These are phyloP conservation scores for Larimichthys crocea DNA, from an alignment of 2,113 vertebrate genomes.

Conservation along the genomic window DNA sequence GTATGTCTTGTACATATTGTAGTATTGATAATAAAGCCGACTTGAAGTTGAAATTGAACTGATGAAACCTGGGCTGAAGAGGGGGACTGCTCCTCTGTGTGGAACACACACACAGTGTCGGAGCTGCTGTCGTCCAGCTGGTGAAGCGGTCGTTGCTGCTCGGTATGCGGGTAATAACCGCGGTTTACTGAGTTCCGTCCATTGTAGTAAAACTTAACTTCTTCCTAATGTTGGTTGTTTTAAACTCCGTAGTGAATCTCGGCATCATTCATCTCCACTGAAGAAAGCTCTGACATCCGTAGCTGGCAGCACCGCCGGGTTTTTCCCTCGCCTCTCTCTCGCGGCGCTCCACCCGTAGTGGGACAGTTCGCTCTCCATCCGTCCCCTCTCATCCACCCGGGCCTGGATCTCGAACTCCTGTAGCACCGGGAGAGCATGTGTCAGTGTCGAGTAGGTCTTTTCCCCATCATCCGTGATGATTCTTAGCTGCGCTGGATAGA, in stretches of 20 bases:
- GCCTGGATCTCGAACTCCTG: neutral
- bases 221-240: too few relatives aligned
- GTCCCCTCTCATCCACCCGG: neutral
- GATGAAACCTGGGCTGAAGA: neutral
- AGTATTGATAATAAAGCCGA: too few relatives aligned
- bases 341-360: neutral
- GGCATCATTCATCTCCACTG: neutral
- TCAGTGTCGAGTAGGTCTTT: conserved; percentile 17
- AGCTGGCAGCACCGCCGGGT: neutral
- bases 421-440: neutral
- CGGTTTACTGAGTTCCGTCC: too few relatives aligned
- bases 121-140: neutral
- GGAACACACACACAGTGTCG: neutral
- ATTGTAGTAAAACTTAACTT: too few relatives aligned
- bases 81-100: neutral
- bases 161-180: neutral
- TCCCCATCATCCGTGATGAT: neutral
- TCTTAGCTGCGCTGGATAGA: conserved; percentile 13
- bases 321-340: neutral
- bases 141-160: neutral
- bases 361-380: neutral
- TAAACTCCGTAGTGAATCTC: too few relatives aligned
- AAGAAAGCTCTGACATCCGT: neutral
- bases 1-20: too few relatives aligned
- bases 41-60: too few relatives aligned